Conservation (phyloP, 2,888 invertebrate genomes). For the Tenthredo livida region DNA sequence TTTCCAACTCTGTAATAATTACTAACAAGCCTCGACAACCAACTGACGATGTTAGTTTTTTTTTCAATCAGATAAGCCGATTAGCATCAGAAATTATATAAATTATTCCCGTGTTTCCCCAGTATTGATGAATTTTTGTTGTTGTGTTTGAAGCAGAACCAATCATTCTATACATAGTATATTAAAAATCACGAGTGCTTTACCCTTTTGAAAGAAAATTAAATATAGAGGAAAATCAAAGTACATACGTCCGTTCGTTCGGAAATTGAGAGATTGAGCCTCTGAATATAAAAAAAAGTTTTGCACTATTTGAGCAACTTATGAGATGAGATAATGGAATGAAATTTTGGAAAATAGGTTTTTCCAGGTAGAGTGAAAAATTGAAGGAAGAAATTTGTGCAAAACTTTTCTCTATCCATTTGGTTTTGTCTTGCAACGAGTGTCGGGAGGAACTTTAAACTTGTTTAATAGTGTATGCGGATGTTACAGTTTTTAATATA, state of each 20-base stretch:
- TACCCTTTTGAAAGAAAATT: background rate
- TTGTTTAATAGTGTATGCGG: background rate
- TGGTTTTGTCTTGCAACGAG: background rate
- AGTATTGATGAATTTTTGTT: background rate
- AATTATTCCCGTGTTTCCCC: background rate
- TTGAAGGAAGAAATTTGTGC: constrained; percentile 4
- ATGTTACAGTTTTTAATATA: constrained; percentile 8
- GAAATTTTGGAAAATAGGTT: background rate
- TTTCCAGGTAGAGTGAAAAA: background rate
- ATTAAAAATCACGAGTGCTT: background rate
- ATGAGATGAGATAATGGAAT: background rate
- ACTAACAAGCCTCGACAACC: constrained; percentile 19
- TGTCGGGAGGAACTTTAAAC: background rate
- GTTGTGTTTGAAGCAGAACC: background rate
- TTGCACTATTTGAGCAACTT: background rate
- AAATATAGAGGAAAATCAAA: background rate
- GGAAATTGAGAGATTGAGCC: background rate
- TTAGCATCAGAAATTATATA: background rate
- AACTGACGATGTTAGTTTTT: constrained; percentile 6
- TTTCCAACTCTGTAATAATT: background rate
- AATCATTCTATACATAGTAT: background rate
- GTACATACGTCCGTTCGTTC: background rate
- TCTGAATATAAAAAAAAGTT: constrained; percentile 11
- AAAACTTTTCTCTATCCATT: constrained; percentile 22
- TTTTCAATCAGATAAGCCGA: constrained; percentile 2